Percentiles rank a stretch among this genome's conserved stretches.
Conservation (phyloP, 2,797 vertebrate species). For the Bradypodion ventrale region DNA sequence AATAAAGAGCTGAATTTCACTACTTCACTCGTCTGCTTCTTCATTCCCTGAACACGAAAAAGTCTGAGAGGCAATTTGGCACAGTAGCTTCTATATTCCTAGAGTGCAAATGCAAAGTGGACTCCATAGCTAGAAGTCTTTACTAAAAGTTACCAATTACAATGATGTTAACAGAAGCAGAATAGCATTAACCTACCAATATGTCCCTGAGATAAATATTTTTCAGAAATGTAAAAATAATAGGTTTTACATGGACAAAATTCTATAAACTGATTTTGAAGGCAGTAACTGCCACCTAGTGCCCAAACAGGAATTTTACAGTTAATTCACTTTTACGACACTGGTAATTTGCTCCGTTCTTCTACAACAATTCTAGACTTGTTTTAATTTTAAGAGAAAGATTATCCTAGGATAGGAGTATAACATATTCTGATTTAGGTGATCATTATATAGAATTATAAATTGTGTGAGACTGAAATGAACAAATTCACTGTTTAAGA, state of each 20-base stretch:
- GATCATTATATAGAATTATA: not conserved
- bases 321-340: not conserved
- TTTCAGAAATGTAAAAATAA: rapidly evolving
- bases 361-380: not conserved
- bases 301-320: not conserved
- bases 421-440: not conserved
- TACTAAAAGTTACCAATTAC: not conserved
- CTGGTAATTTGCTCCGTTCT: not conserved
- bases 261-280: not conserved
- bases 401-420: not conserved
- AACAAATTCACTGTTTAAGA: too few species aligned
- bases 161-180: not conserved
- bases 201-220: constrained; percentile 1
- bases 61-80: not conserved
- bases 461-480: not conserved
- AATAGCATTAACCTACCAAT: not conserved
- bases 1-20: too few species aligned
- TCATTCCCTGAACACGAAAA: too few species aligned
- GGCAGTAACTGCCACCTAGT: constrained; percentile 73
- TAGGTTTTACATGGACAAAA: rapidly evolving
- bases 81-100: not conserved
- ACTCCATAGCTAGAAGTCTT: not conserved
- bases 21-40: too few species aligned
- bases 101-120: not conserved
- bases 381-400: not conserved